phyloP scores from a whole-genome alignment of 1,140 invertebrate species.

The Apis mellifera region DNA sequence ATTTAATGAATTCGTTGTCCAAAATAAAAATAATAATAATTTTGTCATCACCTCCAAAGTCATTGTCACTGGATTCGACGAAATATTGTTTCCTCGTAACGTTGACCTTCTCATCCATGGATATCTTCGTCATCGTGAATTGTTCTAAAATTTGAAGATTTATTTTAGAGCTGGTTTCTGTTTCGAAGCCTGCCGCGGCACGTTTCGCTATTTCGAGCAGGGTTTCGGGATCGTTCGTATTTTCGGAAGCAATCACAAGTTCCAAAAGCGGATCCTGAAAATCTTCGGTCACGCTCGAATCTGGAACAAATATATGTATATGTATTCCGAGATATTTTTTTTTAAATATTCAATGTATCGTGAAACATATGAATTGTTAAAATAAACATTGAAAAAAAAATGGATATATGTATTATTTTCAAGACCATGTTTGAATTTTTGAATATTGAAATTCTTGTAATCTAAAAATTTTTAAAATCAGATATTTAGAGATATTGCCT shows the following conservation, averaged over 20 bases:
- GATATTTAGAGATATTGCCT: too few species aligned
- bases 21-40: too few species aligned
- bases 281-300: conserved; percentile 23
- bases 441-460: too few species aligned
- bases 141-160: conserved; percentile 72
- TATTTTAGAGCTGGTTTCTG: conserved; percentile 52
- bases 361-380: background rate
- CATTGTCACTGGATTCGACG: conserved; percentile 85
- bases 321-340: background rate
- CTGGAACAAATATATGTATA: background rate
- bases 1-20: too few species aligned
- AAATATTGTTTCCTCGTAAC: conserved; percentile 71
- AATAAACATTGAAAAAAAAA: too few species aligned
- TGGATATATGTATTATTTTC: too few species aligned
- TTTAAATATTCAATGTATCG: background rate
- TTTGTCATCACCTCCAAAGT: conserved; percentile 76
- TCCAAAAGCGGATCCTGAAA: conserved; percentile 76
- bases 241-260: conserved; percentile 78
- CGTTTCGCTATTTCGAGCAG: conserved; percentile 73
- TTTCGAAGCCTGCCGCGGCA: conserved; percentile 63
- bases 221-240: conserved; percentile 72
- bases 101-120: conserved; percentile 43
- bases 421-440: too few species aligned
- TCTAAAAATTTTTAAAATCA: too few species aligned
- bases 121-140: conserved; percentile 67